These are phyloP conservation scores for Euzophera pinguis DNA, from an alignment of 2,888 invertebrate species.

Conservation along the genomic window DNA sequence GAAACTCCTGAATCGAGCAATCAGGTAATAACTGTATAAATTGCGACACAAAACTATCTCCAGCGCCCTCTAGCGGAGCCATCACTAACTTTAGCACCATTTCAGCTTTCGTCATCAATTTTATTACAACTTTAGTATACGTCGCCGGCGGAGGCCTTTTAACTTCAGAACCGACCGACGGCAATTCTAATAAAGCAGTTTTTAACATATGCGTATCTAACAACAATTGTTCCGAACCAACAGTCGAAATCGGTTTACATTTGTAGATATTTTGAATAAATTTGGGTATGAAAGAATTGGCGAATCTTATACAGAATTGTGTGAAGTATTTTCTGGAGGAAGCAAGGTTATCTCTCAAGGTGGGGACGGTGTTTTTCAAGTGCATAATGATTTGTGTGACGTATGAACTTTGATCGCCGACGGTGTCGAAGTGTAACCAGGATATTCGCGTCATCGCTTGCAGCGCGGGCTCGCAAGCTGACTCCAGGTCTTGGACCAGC, in stretches of 20 bases:
- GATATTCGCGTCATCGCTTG: slow-evolving; percentile 95
- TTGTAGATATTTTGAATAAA: slow-evolving; percentile 94
- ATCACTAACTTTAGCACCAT: slow-evolving; percentile 99
- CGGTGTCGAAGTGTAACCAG: slow-evolving; percentile 95
- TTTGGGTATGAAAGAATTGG: slow-evolving; percentile 96
- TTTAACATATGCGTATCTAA: slow-evolving; percentile 97
- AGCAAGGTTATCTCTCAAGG: slow-evolving; percentile 92
- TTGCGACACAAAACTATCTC: slow-evolving; percentile 91
- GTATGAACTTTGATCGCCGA: slow-evolving; percentile 98
- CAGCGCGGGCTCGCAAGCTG: slow-evolving; percentile 95
- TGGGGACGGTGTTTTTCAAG: slow-evolving; percentile 91
- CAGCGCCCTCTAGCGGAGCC: slow-evolving; percentile 88
- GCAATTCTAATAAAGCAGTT: slow-evolving; percentile 95
- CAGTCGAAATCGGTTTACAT: slow-evolving; percentile 91
- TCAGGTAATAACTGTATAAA: slow-evolving; percentile 94
- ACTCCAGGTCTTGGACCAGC: slow-evolving; percentile 94
- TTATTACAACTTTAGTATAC: slow-evolving; percentile 89
- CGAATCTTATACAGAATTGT: slow-evolving; percentile 98
- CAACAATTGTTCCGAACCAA: slow-evolving; percentile 96
- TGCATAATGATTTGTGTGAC: slow-evolving; percentile 94
- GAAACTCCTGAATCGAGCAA: slow-evolving; percentile 93
- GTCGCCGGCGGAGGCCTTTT: slow-evolving; percentile 93
- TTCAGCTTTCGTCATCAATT: slow-evolving; percentile 98
- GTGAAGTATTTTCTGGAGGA: slow-evolving; percentile 98
- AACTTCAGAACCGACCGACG: slow-evolving; percentile 94